Percentiles rank a stretch among this genome's conserved stretches.
Evolutionary conservation across 2,113 vertebrate species (phyloP).

Genomic region (Acrocephalus kingi): DNA sequence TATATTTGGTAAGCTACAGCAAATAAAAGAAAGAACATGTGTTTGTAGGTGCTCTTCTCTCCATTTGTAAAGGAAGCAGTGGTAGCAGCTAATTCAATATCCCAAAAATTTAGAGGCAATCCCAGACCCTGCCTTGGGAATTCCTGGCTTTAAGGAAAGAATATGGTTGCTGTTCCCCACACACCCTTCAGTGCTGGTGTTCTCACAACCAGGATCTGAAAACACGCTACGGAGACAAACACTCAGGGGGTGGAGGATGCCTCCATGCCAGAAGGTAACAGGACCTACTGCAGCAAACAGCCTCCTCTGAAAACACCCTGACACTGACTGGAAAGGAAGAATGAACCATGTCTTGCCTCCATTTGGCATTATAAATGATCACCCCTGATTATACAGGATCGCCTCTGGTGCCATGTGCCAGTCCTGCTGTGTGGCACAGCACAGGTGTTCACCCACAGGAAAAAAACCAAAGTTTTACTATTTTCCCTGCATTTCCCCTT

Average conservation of each 20-base stretch:
- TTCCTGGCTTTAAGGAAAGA: background rate
- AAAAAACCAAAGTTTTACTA: background rate
- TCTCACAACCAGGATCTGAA: background rate
- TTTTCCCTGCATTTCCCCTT: background rate
- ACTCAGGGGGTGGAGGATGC: background rate
- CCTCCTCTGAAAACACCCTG: background rate
- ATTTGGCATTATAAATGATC: background rate
- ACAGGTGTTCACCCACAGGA: background rate
- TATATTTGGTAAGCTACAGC: background rate
- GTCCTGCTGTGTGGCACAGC: background rate
- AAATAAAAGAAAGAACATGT: background rate
- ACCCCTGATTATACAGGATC: background rate
- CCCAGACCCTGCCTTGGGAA: background rate
- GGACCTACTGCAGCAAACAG: background rate
- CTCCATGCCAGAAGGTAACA: background rate
- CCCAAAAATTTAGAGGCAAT: background rate
- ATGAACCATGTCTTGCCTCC: background rate
- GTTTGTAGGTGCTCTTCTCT: background rate
- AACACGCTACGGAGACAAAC: background rate
- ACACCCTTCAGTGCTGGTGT: background rate
- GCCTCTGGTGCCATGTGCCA: accelerated
- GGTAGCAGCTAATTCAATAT: background rate
- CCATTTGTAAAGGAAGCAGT: background rate
- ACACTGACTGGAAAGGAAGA: background rate
- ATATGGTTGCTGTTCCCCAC: background rate